Evolutionary conservation across 2,888 invertebrate genomes (phyloP).

Genomic region (Alentia gelatinosa): DNA sequence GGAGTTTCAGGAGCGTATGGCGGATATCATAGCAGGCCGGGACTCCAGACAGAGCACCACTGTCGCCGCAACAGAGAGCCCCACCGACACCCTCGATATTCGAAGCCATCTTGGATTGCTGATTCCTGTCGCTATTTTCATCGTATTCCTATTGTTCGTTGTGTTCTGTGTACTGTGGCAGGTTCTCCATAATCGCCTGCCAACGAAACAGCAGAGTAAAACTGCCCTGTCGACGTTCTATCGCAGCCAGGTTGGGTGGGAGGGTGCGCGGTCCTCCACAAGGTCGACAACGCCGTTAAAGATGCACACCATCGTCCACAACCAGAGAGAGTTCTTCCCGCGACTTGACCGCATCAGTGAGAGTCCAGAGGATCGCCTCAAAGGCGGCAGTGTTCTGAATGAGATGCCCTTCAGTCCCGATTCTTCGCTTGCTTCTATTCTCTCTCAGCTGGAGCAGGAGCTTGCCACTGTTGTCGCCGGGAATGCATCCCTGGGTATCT

Average conservation of each 20-base stretch:
- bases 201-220: background rate
- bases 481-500: background rate
- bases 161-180: constrained; percentile 49
- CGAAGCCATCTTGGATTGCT: too few relatives aligned
- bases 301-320: background rate
- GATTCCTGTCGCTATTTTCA: constrained; percentile 15
- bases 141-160: background rate
- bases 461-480: background rate
- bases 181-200: background rate
- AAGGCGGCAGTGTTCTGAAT: background rate
- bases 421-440: background rate
- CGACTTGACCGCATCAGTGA: constrained; percentile 54
- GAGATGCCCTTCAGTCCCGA: background rate
- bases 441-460: constrained; percentile 19
- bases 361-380: constrained; percentile 56
- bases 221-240: background rate
- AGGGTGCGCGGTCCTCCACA: background rate
- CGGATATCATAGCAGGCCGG: background rate
- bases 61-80: background rate
- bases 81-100: background rate
- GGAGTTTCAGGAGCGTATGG: constrained; percentile 17
- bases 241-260: background rate
- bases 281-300: constrained; percentile 43
- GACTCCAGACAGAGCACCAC: background rate
- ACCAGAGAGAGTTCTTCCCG: constrained; percentile 46